Evolutionary conservation across 2,797 vertebrate genomes (phyloP).

Genomic region (Coranthus polyacanthus): DNA sequence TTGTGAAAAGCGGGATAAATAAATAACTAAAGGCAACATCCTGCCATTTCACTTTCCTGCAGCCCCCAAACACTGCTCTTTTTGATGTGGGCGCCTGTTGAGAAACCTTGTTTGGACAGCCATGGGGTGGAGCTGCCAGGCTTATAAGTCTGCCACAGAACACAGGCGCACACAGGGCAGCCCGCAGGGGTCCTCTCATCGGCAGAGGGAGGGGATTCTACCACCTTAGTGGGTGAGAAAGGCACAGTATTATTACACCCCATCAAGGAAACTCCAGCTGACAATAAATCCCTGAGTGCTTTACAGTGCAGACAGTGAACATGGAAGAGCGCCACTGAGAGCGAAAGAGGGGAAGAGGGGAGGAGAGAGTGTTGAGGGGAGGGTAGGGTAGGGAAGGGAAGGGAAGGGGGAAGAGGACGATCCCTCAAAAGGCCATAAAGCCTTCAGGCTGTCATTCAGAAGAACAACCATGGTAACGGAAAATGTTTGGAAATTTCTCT

Average conservation of each 20-base stretch:
- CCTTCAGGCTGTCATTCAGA: conserved; percentile 82
- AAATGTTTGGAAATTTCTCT: conserved; percentile 63
- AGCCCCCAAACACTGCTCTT: conserved; percentile 84
- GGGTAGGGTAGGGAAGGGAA: conserved; percentile 44
- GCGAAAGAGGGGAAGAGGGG: conserved; percentile 46
- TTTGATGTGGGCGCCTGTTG: conserved; percentile 90
- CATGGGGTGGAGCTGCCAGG: conserved; percentile 88
- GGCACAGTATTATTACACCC: conserved; percentile 87
- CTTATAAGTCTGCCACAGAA: conserved; percentile 89
- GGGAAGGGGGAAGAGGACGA: conserved; percentile 54
- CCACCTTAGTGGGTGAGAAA: conserved; percentile 85
- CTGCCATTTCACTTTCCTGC: conserved; percentile 83
- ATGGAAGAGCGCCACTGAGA: conserved; percentile 78
- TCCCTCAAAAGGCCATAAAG: conserved; percentile 83
- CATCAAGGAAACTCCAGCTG: conserved; percentile 88
- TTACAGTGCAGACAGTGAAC: conserved; percentile 83
- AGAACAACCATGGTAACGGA: conserved; percentile 64
- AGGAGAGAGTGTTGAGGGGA: conserved; percentile 56
- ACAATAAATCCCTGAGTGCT: conserved; percentile 88
- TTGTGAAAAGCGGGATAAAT: conserved; percentile 77
- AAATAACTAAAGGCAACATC: conserved; percentile 83
- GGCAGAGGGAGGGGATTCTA: conserved; percentile 83
- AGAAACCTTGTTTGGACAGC: conserved; percentile 93
- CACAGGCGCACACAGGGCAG: conserved; percentile 85
- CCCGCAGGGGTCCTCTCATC: conserved; percentile 87